These are phyloP conservation scores for Anabacerthia variegaticeps DNA, from an alignment of 2,797 vertebrate species.

Conservation along the genomic window DNA sequence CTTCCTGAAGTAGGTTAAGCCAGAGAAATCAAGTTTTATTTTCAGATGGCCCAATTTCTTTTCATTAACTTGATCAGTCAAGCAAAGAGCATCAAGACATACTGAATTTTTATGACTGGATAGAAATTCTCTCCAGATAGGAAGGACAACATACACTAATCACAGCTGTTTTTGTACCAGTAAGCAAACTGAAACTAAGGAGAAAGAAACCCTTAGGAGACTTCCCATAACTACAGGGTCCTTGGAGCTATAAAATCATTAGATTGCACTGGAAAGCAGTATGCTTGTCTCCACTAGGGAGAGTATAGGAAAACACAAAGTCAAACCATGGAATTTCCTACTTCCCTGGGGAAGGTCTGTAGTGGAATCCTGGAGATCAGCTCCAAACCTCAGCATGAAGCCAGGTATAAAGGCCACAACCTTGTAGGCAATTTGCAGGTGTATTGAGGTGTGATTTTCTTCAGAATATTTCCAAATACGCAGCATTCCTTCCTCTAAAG, in stretches of 20 bases:
- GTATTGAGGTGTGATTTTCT: neutral
- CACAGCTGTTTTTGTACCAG: neutral
- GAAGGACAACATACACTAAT: neutral
- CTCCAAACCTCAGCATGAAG: neutral
- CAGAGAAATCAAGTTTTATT: neutral
- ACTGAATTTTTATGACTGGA: neutral
- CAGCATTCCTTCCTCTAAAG: neutral
- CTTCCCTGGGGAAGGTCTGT: neutral
- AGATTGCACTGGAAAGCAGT: neutral
- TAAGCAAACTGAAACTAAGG: neutral
- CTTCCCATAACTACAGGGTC: neutral
- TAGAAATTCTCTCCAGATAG: neutral
- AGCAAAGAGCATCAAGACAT: neutral
- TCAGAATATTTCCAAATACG: neutral
- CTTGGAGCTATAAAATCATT: neutral
- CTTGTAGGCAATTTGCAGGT: neutral
- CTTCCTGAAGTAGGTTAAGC: neutral
- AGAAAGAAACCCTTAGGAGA: neutral
- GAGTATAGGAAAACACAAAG: neutral
- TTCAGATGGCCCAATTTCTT: constrained; percentile 28
- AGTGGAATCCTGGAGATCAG: neutral
- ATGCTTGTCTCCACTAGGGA: neutral
- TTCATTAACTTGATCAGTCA: constrained; percentile 7
- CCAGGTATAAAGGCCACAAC: neutral
- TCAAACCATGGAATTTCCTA: neutral